phyloP scores from a whole-genome alignment of 1,140 invertebrate genomes.

The Rhyacophila brunnea region DNA sequence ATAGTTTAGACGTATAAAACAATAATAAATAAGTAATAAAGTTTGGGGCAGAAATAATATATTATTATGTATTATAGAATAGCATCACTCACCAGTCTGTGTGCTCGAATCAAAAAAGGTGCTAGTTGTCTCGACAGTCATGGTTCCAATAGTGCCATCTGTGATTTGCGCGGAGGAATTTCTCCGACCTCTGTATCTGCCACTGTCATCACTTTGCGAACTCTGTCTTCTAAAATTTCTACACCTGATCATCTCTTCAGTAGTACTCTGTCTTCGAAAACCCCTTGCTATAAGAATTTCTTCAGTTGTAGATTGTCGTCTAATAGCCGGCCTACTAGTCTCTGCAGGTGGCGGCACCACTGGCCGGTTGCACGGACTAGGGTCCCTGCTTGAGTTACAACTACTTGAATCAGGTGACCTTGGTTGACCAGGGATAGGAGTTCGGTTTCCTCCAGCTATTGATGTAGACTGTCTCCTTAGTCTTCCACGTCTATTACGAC shows the following conservation, averaged over 20 bases:
- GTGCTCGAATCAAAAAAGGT: slow-evolving; percentile 91
- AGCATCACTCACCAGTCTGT: slow-evolving; percentile 76
- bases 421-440: slow-evolving; percentile 44
- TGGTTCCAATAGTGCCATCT: slow-evolving; percentile 87
- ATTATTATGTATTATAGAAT: too few species aligned
- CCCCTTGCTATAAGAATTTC: slow-evolving; percentile 88
- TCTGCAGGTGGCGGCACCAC: slow-evolving; percentile 46
- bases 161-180: slow-evolving; percentile 88
- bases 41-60: too few species aligned
- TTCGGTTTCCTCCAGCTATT: slow-evolving; percentile 57
- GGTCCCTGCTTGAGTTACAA: slow-evolving; percentile 69
- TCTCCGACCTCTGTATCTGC: slow-evolving; percentile 71
- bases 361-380: slow-evolving; percentile 67
- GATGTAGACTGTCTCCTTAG: slow-evolving; percentile 79
- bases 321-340: slow-evolving; percentile 67
- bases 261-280: slow-evolving; percentile 85
- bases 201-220: slow-evolving; percentile 75
- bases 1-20: too few species aligned
- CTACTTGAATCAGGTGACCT: slow-evolving; percentile 74
- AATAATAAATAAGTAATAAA: too few species aligned
- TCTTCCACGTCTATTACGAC: slow-evolving; percentile 59
- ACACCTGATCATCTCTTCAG: slow-evolving; percentile 89
- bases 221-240: slow-evolving; percentile 81
- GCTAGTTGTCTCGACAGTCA: slow-evolving; percentile 89
- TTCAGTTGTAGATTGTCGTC: slow-evolving; percentile 86